phyloP scores from a whole-genome alignment of 2,113 vertebrate genomes.

The Beaufortia kweichowensis region DNA sequence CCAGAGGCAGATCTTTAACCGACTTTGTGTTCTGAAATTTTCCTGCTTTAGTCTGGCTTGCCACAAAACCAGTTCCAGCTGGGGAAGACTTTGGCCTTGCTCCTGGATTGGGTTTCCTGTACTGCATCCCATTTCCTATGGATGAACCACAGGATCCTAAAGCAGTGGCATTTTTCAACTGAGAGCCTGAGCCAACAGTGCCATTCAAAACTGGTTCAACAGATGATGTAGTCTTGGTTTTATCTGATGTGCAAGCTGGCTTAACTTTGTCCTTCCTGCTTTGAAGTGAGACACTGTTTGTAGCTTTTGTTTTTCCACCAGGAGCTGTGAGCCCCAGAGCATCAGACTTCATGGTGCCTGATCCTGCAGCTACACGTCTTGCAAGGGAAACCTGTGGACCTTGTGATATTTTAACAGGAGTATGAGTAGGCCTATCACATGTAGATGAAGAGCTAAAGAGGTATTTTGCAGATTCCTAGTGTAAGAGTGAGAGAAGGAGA shows the following conservation, averaged over 20 bases:
- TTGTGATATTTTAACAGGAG: constrained; percentile 64
- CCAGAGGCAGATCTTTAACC: constrained; percentile 71
- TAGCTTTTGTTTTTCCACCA: constrained; percentile 75
- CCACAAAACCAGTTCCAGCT: constrained; percentile 63
- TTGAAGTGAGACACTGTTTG: constrained; percentile 78
- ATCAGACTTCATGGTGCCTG: constrained; percentile 94
- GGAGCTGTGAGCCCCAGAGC: constrained; percentile 79
- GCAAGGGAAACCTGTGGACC: constrained; percentile 58
- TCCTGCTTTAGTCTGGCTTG: constrained; percentile 64
- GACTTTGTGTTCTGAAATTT: constrained; percentile 73
- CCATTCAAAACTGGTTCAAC: constrained; percentile 76
- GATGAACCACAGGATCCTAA: constrained; percentile 73
- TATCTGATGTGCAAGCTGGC: constrained; percentile 72
- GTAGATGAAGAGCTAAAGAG: constrained; percentile 52
- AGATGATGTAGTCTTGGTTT: constrained; percentile 78
- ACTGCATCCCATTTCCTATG: constrained; percentile 71
- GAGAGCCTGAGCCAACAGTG: constrained; percentile 67
- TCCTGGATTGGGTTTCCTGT: constrained; percentile 76
- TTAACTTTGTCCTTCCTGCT: constrained; percentile 81
- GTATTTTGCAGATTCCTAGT: constrained; percentile 69
- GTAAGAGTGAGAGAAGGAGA: constrained; percentile 2
- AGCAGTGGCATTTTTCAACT: constrained; percentile 68
- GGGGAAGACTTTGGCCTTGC: constrained; percentile 83
- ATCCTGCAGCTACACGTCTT: constrained; percentile 56
- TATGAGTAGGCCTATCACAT: constrained; percentile 70